Evolutionary conservation across 2,888 invertebrate species (phyloP).

Genomic region (Brachyptera putata): DNA sequence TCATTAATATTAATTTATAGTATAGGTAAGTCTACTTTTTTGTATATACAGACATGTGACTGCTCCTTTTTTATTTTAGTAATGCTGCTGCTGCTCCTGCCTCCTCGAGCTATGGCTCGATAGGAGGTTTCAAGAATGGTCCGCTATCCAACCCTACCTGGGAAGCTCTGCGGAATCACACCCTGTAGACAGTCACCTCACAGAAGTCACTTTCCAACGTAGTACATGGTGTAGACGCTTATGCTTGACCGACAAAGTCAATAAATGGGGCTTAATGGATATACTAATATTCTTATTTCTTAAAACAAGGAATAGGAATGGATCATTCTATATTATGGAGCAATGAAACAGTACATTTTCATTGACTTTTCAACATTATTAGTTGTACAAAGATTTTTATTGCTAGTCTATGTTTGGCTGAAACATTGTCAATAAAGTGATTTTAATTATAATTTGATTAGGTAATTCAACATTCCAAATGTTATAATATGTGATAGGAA

Average conservation of each 20-base stretch:
- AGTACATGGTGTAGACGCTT: slow-evolving; percentile 16
- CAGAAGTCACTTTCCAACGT: background rate
- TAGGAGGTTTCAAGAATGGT: slow-evolving; percentile 20
- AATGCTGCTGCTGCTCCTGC: slow-evolving; percentile 20
- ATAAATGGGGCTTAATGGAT: too few relatives aligned
- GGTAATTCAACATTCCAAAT: background rate
- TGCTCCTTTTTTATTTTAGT: background rate
- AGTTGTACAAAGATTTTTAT: background rate
- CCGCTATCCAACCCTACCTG: slow-evolving; percentile 3
- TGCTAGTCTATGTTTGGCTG: background rate
- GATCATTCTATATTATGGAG: background rate
- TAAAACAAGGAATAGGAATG: slow-evolving; percentile 4
- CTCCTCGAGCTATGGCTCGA: slow-evolving; percentile 20
- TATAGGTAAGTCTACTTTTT: background rate
- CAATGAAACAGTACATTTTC: slow-evolving; percentile 1
- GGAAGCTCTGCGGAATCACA: slow-evolving; percentile 16
- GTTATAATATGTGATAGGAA: too few relatives aligned
- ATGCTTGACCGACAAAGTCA: too few relatives aligned
- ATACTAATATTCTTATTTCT: too few relatives aligned
- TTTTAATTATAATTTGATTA: background rate
- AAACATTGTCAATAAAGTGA: too few relatives aligned
- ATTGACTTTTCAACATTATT: background rate
- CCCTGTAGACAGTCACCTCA: slow-evolving; percentile 12
- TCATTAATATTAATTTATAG: background rate
- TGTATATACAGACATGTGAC: background rate